Evolutionary conservation across 1,140 invertebrate species (phyloP).

Genomic region (Mizuhopecten yessoensis): DNA sequence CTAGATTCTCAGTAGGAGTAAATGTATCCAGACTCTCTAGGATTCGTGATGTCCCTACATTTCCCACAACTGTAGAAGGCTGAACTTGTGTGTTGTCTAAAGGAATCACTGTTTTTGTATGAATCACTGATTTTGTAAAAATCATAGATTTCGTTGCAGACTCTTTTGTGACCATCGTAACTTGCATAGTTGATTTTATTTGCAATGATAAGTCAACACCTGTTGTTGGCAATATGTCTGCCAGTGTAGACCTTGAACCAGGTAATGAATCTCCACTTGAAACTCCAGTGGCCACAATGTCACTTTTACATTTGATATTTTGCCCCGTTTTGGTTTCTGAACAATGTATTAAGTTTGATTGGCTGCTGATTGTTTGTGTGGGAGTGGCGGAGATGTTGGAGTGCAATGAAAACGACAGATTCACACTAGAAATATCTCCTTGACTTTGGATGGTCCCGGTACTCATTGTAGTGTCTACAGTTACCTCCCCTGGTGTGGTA

Average conservation of each 20-base stretch:
- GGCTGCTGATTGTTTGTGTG: not conserved
- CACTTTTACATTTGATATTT: not conserved
- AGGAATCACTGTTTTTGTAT: not conserved
- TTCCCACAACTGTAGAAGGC: not conserved
- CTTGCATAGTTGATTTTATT: not conserved
- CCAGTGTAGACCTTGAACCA: not conserved
- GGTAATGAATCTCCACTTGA: not conserved
- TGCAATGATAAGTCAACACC: not conserved
- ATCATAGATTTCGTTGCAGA: not conserved
- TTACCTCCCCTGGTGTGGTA: not conserved
- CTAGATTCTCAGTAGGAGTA: not conserved
- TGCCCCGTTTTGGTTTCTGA: not conserved
- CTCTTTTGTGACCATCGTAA: not conserved
- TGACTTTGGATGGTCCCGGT: not conserved
- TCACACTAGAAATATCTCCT: not conserved
- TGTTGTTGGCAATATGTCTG: not conserved
- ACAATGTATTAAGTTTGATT: not conserved
- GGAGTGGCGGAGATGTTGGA: not conserved
- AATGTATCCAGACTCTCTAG: no score
- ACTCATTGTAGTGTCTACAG: not conserved
- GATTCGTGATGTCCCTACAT: not conserved
- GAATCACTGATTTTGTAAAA: not conserved
- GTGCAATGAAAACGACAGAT: not conserved
- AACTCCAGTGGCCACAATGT: not conserved
- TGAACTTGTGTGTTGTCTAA: not conserved